A percentile compares a stretch with the other conserved stretches of the same genome.
These are phyloP conservation scores for Fistularia tabacaria DNA, from an alignment of 2,797 vertebrate species.

Conservation along the genomic window DNA sequence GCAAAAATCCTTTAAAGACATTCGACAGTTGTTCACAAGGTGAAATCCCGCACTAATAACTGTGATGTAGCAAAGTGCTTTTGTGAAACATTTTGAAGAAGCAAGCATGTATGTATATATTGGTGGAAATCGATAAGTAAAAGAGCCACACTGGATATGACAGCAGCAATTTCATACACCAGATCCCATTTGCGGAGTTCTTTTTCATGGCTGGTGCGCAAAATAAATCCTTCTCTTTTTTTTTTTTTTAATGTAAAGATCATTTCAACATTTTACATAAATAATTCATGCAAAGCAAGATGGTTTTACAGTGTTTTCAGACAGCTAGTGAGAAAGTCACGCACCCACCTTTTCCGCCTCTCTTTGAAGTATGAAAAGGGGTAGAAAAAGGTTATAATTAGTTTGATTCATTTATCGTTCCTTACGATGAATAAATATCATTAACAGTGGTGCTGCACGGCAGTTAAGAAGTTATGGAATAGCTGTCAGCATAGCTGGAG, in stretches of 20 bases:
- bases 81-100: constrained; percentile 38
- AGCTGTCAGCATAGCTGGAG: constrained; percentile 40
- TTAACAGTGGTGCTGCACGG: constrained; percentile 30
- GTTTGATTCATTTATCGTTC: constrained; percentile 60
- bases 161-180: constrained; percentile 70
- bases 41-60: too few relatives aligned
- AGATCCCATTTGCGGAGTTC: constrained; percentile 56
- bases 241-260: constrained; percentile 60
- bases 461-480: constrained; percentile 36
- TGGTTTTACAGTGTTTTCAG: constrained; percentile 61
- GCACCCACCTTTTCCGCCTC: constrained; percentile 16
- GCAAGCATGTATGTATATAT: constrained; percentile 26
- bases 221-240: constrained; percentile 65
- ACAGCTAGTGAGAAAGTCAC: constrained; percentile 43
- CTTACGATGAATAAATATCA: constrained; percentile 60
- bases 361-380: constrained; percentile 48
- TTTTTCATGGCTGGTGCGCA: constrained; percentile 52
- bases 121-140: constrained; percentile 58
- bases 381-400: constrained; percentile 41
- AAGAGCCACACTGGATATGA: constrained; percentile 60
- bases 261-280: constrained; percentile 67
- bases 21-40: too few relatives aligned
- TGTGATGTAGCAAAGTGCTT: constrained; percentile 1
- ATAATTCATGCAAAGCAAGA: constrained; percentile 66
- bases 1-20: constrained; percentile 10